Base-by-base conservation (phyloP, 2,797 vertebrate genomes). In the Phylloscopus collybita region DNA sequence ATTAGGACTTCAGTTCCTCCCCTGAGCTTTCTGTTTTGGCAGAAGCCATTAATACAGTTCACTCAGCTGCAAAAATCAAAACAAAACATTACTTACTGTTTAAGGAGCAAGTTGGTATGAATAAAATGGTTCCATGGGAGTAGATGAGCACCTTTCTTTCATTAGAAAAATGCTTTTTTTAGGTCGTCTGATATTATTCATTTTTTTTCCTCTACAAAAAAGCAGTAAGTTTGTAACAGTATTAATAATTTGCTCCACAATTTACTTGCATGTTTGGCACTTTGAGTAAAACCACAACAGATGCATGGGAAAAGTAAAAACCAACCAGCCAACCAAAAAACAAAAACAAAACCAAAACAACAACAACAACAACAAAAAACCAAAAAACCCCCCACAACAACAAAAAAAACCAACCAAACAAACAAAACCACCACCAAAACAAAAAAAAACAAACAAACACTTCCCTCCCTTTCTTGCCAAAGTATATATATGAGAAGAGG, bases 221-320 rank as follows among this genome's bases (percentile, higher is more conserved):
- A 75, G 29, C 27, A 61, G 45, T 80, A 80, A 88, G 12, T 64
- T 83, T 93, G 36, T 62, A 69, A 72, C 79, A n/a, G 40, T 83
- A 45, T 75, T 75, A 83, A 89, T 74, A 74, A 92, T 88, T 64
- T 70, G 32, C 40, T 60, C 17, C 34, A 26, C 59, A 84, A 47
- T 91, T 90, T 94, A n/a, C 51, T 88, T 72, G 30, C 64, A 92
- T 73, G 13, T 76, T 91, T 92, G 80, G 53, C 32, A 10, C 80
- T 81, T 92, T 34, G 11, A 86, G 30, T 88, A 70, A 94, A 96
- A 93, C 85, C 70, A 53, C 82, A 96, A 91, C 49, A 96, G 73
- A 88, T 90, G 66, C 70, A 66, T 18, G 60, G 82, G 90, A 88
- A 91, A 92, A 92, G 76, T 91, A 73, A 93, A 94, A 90, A 61